A percentile compares a stretch with the other conserved stretches of the same genome.
Conservation (phyloP, 2,113 vertebrate species). For the Barbus barbus region DNA sequence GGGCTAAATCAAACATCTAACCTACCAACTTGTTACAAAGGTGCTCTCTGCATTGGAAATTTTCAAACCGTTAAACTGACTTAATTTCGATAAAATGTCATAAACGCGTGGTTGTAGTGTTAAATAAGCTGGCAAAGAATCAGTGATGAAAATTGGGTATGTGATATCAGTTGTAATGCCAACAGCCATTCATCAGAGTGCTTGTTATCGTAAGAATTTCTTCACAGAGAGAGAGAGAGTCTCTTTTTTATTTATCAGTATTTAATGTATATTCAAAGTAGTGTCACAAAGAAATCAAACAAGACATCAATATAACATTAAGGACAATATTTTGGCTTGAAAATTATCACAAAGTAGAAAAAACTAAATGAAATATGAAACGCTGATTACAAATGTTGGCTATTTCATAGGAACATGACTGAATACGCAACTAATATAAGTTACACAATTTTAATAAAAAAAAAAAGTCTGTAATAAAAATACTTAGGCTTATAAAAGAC, state of each 20-base stretch:
- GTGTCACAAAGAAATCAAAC: neutral
- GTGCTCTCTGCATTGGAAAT: neutral
- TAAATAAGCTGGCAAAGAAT: slow-evolving; percentile 41
- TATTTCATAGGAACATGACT: neutral
- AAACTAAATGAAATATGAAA: neutral
- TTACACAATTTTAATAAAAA: neutral
- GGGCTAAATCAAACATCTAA: neutral
- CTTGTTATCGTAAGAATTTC: slow-evolving; percentile 50
- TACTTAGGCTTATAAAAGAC: neutral
- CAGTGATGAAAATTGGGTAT: slow-evolving; percentile 39
- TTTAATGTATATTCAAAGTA: slow-evolving; percentile 30
- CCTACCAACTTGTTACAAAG: neutral
- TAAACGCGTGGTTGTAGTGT: slow-evolving; percentile 22
- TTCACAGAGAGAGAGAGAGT: slow-evolving; percentile 19
- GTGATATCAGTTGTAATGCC: slow-evolving; percentile 54
- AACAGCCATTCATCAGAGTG: slow-evolving; percentile 47
- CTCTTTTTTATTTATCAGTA: slow-evolving; percentile 14
- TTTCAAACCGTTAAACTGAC: neutral
- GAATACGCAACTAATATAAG: neutral
- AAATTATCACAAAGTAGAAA: neutral
- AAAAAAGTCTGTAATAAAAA: neutral
- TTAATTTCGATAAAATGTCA: slow-evolving; percentile 11
- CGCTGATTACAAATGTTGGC: neutral
- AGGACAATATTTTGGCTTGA: neutral
- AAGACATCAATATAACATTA: neutral